Percentiles rank a stretch among this genome's conserved stretches.
Conservation (phyloP, 2,888 invertebrate genomes). For the Periphyllus acericola region DNA sequence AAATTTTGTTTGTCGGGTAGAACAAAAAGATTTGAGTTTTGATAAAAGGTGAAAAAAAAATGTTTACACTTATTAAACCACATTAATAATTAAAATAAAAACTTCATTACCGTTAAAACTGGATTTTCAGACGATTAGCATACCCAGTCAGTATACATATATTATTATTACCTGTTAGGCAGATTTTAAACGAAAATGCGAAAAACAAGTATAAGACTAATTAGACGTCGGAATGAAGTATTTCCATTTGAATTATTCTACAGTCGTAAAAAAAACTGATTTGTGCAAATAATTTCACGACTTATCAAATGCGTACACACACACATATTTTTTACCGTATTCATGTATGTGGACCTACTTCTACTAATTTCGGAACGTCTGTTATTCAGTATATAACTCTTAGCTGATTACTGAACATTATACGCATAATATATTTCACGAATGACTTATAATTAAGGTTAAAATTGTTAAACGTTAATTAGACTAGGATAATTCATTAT, state of each 20-base stretch:
- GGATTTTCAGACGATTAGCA: slow-evolving; percentile 52
- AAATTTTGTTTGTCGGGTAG: no score
- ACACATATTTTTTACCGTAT: not conserved
- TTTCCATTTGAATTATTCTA: not conserved
- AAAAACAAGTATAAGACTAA: slow-evolving; percentile 26
- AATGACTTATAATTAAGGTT: no score
- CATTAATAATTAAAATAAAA: not conserved
- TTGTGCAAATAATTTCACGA: not conserved
- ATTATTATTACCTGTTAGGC: not conserved
- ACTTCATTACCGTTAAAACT: slow-evolving; percentile 56
- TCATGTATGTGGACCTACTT: not conserved
- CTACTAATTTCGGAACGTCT: not conserved
- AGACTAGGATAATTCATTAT: no score
- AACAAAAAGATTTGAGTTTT: no score
- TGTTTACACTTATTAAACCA: slow-evolving; percentile 3
- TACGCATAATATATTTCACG: no score
- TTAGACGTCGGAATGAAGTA: not conserved
- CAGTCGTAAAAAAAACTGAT: not conserved
- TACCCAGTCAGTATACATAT: not conserved
- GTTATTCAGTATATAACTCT: no score
- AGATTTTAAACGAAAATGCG: not conserved
- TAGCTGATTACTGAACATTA: no score
- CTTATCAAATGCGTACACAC: not conserved
- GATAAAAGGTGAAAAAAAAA: no score
- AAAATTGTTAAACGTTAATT: no score